A percentile compares a stretch with the other conserved stretches of the same genome.
phyloP scores from a whole-genome alignment of 2,888 invertebrate species.

The Parthenolecanium corni region DNA sequence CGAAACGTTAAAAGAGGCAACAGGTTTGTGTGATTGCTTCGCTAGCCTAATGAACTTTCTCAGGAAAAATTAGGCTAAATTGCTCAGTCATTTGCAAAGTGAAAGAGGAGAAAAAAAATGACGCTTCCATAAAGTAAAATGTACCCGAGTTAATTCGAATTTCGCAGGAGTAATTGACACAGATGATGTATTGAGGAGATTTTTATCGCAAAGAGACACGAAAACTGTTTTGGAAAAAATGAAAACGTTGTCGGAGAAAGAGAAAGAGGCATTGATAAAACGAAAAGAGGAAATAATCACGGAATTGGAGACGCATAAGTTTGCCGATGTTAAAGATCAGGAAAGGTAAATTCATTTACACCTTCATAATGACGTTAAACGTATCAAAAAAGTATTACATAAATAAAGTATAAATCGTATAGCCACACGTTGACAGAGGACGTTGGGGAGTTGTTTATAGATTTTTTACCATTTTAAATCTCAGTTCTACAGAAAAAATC shows the following conservation, averaged over 20 bases:
- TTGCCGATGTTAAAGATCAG: constrained; percentile 64
- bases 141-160: background rate
- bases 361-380: too few relatives aligned
- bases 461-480: too few relatives aligned
- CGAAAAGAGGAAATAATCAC: constrained; percentile 52
- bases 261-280: constrained; percentile 57
- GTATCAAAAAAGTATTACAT: too few relatives aligned
- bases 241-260: constrained; percentile 57
- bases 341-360: constrained; percentile 52
- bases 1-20: constrained; percentile 61
- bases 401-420: too few relatives aligned
- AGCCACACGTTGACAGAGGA: too few relatives aligned
- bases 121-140: too few relatives aligned
- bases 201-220: constrained; percentile 61
- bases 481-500: too few relatives aligned
- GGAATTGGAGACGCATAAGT: constrained; percentile 64
- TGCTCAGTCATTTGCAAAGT: too few relatives aligned
- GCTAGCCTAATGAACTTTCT: too few relatives aligned
- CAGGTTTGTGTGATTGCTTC: constrained; percentile 42
- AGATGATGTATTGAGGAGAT: constrained; percentile 61
- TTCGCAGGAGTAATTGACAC: constrained; percentile 55
- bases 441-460: too few relatives aligned
- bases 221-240: constrained; percentile 56
- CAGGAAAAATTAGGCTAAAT: too few relatives aligned
- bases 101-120: too few relatives aligned